Evolutionary conservation across 2,797 vertebrate genomes (phyloP), one percentile per base, ranked within the genome.

Genomic region (Onychomys torridus): DNA sequence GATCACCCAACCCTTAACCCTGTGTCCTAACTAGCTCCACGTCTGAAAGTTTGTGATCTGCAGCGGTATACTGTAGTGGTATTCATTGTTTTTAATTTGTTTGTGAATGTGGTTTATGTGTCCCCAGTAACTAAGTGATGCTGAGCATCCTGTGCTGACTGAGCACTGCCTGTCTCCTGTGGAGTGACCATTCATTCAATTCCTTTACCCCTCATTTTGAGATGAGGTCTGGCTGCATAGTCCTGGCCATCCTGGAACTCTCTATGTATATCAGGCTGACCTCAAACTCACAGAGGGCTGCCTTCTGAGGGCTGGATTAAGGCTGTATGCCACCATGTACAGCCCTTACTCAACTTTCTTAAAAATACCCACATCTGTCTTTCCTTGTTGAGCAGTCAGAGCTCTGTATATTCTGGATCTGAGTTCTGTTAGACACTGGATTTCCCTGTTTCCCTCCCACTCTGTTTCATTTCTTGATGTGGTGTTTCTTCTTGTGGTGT

Each of bases 351-450:
- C 34, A 1, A 1, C 84, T 73, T 77, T 6, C 6, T 52, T 61
- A 27, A 43, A 40, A 5, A 37, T 9, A 3, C 29, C 29, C 1
- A 1, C 0, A 3, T 21, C 37, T 49, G n/a, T 71, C 23, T 75
- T 75, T 76, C 12, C 3, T 11, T 6, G 57, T 13, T 5, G 52
- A 94, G 89, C n/a, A 2, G 0, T 32, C 46, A 7, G n/a, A 6
- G 21, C 40, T n/a, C 52, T 2, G 5, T 7, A 0, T n/a, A 0
- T 27, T 40, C 19, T 57, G 34, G 67, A 17, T 19, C 2, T 4
- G 3, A 77, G 67, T 55, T 93, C 29, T 37, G 52, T 83, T 13
- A 17, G 16, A 67, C 3, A 0, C 2, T 2, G 23, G 4, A 12
- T 73, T 40, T 27, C 14, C 29, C 61, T 3, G 34, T 23, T 5